Evolutionary conservation across 2,113 vertebrate genomes (phyloP).

Genomic region (Peromyscus californicus): DNA sequence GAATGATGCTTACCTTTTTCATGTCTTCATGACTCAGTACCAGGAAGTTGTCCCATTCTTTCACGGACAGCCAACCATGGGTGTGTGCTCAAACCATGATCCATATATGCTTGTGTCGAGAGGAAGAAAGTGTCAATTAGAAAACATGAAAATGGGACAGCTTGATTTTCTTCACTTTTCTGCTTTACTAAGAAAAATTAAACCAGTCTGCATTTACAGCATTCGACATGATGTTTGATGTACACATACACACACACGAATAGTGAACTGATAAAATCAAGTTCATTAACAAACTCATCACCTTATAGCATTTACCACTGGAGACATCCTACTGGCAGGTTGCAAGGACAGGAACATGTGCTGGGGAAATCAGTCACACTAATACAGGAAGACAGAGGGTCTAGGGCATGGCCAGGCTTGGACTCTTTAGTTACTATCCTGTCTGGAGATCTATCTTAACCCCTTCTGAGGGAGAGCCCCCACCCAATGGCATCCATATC

Average conservation of each 20-base stretch:
- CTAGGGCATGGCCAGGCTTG: not conserved
- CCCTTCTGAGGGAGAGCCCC: not conserved
- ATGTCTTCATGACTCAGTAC: not conserved
- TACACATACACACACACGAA: not conserved
- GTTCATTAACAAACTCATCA: not conserved
- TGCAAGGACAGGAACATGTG: not conserved
- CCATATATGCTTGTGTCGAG: rapidly evolving
- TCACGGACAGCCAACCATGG: not conserved
- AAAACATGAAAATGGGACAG: rapidly evolving
- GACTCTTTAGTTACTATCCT: rapidly evolving
- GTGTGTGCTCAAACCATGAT: not conserved
- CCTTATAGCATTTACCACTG: not conserved
- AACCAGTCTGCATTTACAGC: not conserved
- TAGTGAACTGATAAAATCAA: not conserved
- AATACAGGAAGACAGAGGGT: not conserved
- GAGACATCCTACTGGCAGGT: rapidly evolving
- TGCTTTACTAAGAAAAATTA: not conserved
- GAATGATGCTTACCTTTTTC: not conserved
- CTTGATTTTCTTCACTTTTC: not conserved
- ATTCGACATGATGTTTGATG: not conserved
- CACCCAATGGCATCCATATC: too few species aligned
- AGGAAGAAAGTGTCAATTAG: not conserved
- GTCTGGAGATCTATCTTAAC: too few species aligned
- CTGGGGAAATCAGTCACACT: not conserved
- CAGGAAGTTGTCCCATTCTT: not conserved